Base-by-base conservation (phyloP, 2,113 vertebrate genomes). In the Pterocles orientalis region DNA sequence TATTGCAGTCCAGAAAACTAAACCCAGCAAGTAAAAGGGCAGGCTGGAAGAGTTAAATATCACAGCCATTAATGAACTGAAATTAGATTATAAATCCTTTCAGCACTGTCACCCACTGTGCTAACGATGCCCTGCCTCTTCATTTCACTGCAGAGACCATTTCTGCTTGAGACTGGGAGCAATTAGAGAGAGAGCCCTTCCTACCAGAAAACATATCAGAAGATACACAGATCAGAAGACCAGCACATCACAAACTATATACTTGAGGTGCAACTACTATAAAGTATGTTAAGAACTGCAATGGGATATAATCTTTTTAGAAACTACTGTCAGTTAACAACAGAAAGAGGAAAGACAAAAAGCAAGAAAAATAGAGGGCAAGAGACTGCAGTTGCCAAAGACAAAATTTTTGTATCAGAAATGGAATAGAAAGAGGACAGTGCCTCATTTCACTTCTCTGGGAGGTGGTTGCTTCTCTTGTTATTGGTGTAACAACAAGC, bases 41-140 rank as follows among this genome's bases (percentile, higher is more conserved):
- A 76, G 43, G 16, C 33, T 64, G 45, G 61, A 90, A 88, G 45
- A 79, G 28, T 81, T 71, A 93, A 92, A 92, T 82, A 92, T 65
- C 69, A 86, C 33, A 89, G 69, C 72, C 48, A 82, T 92, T 95
- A 96, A 94, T 53, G 61, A 94, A 82, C 53, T 75, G 53, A 95
- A 94, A 96, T 93, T 68, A 90, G 81, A 82, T 58, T 69, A 76
- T 79, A 92, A 96, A 82, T 88, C 58, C 45, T 91, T 65, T 91
- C 1, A 0, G 41, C 48, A 65, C 31, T 82, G 57, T 91, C 78
- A 79, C 45, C 73, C 54, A 25, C 87, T 73, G 70, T 56, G 14
- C 65, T 87, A 91, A 91, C 54, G 66, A 87, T 65, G 45, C 28
- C 18, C 65, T 94, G 45, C 50, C 61, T 91, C 50, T 85, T 68